Base-by-base conservation (phyloP, 2,113 vertebrate species). In the Myiozetetes cayanensis region DNA sequence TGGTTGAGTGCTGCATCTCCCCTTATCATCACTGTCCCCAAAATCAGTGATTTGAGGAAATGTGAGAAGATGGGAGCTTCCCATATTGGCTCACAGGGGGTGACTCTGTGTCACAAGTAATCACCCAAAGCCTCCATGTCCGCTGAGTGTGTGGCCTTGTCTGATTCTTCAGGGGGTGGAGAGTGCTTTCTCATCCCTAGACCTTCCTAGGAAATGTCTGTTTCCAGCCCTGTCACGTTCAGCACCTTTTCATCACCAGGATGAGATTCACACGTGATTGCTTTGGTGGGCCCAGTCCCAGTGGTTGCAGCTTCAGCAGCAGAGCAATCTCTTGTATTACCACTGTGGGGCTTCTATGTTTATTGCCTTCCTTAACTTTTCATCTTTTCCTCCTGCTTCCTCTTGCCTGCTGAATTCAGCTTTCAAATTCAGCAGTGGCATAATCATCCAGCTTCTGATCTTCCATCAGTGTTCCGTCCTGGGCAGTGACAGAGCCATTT, bases 191-290 rank as follows among this genome's bases (percentile, higher is more conserved):
- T 61, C 79, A 80, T 70, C 62, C 35, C 62, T 9, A 37, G 43
- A 17, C 20, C 59, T 90, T 85, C 67, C 61, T 47, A 46, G 63
- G 75, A 88, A 86, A 47, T 30, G 19, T 68, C 58, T 2, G 0
- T 73, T 90, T 85, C 53, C 71, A 83, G n/a, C 43, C n/a, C 43
- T 58, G 33, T 88, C 49, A 49, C 12, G 25, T 90, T 85, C 67
- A 80, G 71, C 53, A 16, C 33, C 22, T 85, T 86, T 89, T 93
- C 35, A 7, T 91, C 72, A 68, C 37, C 17, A 27, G 18, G 10
- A 12, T 0, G 0, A 24, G 3, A 46, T 63, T n/a, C 35, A 18
- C 13, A 11, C 4, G 0, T 68, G 25, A 23, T 56, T 49, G n/a
- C 80, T 68, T 23, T n/a, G 24, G 17, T 86, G 53, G 28, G 52